Conservation (phyloP, 1,140 invertebrate species). For the Macrostomum lignano region DNA sequence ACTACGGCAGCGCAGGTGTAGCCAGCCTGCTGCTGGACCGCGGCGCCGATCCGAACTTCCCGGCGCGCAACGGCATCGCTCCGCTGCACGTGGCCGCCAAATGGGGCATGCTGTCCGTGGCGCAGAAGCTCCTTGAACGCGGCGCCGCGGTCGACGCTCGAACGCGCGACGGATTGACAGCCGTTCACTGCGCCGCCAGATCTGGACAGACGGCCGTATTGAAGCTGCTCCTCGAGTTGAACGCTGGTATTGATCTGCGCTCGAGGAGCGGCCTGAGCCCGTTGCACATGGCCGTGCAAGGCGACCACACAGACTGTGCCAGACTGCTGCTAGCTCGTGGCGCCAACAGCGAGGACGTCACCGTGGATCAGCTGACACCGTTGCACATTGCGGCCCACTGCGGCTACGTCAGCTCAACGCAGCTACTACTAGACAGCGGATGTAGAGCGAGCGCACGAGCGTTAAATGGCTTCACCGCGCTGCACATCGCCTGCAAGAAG, state of each 20-base stretch:
- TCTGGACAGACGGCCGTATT: conserved; percentile 90
- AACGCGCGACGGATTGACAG: conserved; percentile 54
- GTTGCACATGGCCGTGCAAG: conserved; percentile 54
- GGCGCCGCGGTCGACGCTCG: conserved; percentile 1
- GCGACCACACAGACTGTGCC: conserved; percentile 87
- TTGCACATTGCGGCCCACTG: conserved; percentile 73
- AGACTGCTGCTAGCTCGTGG: conserved; percentile 76
- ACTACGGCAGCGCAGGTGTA: conserved; percentile 90
- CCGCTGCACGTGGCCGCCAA: conserved; percentile 79
- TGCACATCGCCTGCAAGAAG: conserved; percentile 53
- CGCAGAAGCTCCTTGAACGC: conserved; percentile 40
- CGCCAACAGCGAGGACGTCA: conserved; percentile 90
- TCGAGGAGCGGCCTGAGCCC: conserved; percentile 73
- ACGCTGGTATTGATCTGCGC: conserved; percentile 36
- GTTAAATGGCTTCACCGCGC: conserved; percentile 68
- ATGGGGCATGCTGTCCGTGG: conserved; percentile 95
- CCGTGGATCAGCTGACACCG: conserved; percentile 74
- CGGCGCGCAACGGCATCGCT: conserved; percentile 49
- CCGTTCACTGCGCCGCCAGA: conserved; percentile 55
- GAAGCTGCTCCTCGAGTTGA: conserved; percentile 54
- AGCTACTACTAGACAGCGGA: conserved; percentile 69
- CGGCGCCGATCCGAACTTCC: conserved; percentile 75
- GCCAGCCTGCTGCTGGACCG: conserved; percentile 65
- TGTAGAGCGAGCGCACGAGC: conserved; percentile 71
- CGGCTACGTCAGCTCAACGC: conserved; percentile 72